Base-by-base conservation (phyloP, 2,888 invertebrate species). In the Philopedon plagiatum region DNA sequence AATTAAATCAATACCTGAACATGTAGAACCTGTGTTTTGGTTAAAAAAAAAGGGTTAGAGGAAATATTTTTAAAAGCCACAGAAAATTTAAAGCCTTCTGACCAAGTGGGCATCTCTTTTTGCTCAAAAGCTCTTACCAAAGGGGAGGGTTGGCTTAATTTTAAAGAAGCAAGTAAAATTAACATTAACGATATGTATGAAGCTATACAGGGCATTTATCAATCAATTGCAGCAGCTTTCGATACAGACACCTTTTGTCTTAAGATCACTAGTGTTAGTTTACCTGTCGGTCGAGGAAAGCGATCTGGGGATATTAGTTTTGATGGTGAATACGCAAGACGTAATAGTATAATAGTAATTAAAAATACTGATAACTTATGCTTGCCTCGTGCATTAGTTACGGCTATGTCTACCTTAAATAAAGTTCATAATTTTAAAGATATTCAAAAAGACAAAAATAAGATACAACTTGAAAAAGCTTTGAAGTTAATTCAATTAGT, bases 161-260 rank as follows among this genome's bases (percentile, higher is more conserved):
- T 39, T 15, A 39, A 15, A 39, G 13, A 15, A 13, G 39, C 39
- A 13, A 39, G n/a, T 39, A 15, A 39, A n/a, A 39, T 39, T 39
- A 32, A 2, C 32, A 32, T 32, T 39, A 5, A 39, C 15, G 39
- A 39, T 39, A 15, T 39, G 4, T 39, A 15, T 2, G 39, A 39
- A 39, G 2, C 13, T 39, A 39, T 39, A n/a, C n/a, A 15, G 2
- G 39, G 39, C 8, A 15, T 44, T 19, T 44, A 19, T 44, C 44
- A 44, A 1, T 44, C 19, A 8, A 44, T 18, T 18, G 18, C 44
- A 44, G 8, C 18, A 18, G 44, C 18, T 1, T 4, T 44, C 8
- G n/a, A 44, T 44, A 44, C 44, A 44, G 44, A 44, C 7, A 18
- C 44, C 1, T 44, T 44, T 18, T 44, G 44, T 44, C 44, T 44